phyloP scores from a whole-genome alignment of 2,888 invertebrate genomes.

The Empis stercorea region DNA sequence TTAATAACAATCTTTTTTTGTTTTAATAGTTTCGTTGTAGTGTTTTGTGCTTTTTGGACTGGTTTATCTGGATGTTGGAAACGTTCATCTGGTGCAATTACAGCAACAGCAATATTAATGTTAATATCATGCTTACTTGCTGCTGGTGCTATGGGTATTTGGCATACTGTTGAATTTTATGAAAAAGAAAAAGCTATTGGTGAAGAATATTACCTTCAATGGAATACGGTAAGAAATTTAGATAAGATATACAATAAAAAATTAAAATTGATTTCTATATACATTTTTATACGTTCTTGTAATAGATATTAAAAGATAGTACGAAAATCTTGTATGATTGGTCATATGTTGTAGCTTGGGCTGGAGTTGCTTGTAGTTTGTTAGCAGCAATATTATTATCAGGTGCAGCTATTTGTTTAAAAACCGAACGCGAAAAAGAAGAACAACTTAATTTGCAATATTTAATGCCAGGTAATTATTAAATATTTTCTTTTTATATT shows the following conservation, averaged over 20 bases:
- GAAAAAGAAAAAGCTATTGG: slow-evolving; percentile 90
- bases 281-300: too few species aligned
- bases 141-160: slow-evolving; percentile 88
- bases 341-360: slow-evolving; percentile 96
- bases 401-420: slow-evolving; percentile 86
- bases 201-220: slow-evolving; percentile 83
- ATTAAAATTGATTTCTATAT: too few species aligned
- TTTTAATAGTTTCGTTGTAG: slow-evolving; percentile 62
- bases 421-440: slow-evolving; percentile 85
- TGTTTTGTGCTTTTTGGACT: slow-evolving; percentile 90
- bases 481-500: too few species aligned
- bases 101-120: slow-evolving; percentile 69
- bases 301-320: slow-evolving; percentile 80
- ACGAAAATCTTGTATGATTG: slow-evolving; percentile 83
- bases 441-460: slow-evolving; percentile 96
- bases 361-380: slow-evolving; percentile 85
- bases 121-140: slow-evolving; percentile 61
- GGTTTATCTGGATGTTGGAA: slow-evolving; percentile 96
- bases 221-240: slow-evolving; percentile 74
- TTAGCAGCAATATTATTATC: slow-evolving; percentile 85
- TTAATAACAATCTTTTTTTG: too few species aligned
- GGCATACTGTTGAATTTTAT: slow-evolving; percentile 93
- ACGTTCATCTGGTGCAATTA: slow-evolving; percentile 84
- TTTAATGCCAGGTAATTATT: slow-evolving; percentile 96
- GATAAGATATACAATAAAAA: neutral